A percentile compares a stretch with the other conserved stretches of the same genome.
Evolutionary conservation across 2,797 vertebrate species (phyloP).

Genomic region (Pseudomugil gertrudae): DNA sequence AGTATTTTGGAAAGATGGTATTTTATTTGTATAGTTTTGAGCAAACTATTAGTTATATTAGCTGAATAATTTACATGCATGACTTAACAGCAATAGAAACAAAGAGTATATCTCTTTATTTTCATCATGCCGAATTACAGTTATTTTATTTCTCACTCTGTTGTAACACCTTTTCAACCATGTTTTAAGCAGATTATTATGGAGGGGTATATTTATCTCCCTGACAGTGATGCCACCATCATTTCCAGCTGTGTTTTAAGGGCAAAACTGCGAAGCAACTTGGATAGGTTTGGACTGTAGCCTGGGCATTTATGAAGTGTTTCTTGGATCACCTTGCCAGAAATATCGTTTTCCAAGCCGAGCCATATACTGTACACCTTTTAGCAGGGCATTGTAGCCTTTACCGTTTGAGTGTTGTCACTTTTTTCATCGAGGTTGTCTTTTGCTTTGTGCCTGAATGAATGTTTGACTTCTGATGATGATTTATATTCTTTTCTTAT

Average conservation of each 20-base stretch:
- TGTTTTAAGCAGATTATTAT: conserved; percentile 10
- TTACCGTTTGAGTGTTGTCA: conserved; percentile 55
- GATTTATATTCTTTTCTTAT: conserved; percentile 38
- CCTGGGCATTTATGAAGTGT: conserved; percentile 64
- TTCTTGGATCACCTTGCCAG: conserved; percentile 51
- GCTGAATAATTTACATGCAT: conserved; percentile 74
- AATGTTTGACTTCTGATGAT: conserved; percentile 55
- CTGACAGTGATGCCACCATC: conserved; percentile 20
- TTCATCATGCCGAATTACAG: conserved; percentile 23
- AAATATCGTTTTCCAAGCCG: conserved; percentile 63
- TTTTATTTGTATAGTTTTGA: conserved; percentile 78
- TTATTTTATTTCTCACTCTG: conserved; percentile 36
- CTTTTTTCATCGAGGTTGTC: conserved; percentile 57
- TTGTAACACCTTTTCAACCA: conserved; percentile 25
- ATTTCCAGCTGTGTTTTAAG: conserved; percentile 22
- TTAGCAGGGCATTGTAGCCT: conserved; percentile 72
- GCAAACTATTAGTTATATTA: conserved; percentile 72
- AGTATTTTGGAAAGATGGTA: conserved; percentile 75
- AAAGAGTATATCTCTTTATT: conserved; percentile 56
- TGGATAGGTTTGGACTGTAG: conserved; percentile 47
- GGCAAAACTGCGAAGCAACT: conserved; percentile 25
- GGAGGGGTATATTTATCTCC: conserved; percentile 21
- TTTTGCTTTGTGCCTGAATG: conserved; percentile 69
- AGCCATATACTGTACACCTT: conserved; percentile 72
- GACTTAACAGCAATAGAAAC: conserved; percentile 76